Base-by-base conservation (phyloP, 2,113 vertebrate species). In the Cyphomyrus discorhynchus region DNA sequence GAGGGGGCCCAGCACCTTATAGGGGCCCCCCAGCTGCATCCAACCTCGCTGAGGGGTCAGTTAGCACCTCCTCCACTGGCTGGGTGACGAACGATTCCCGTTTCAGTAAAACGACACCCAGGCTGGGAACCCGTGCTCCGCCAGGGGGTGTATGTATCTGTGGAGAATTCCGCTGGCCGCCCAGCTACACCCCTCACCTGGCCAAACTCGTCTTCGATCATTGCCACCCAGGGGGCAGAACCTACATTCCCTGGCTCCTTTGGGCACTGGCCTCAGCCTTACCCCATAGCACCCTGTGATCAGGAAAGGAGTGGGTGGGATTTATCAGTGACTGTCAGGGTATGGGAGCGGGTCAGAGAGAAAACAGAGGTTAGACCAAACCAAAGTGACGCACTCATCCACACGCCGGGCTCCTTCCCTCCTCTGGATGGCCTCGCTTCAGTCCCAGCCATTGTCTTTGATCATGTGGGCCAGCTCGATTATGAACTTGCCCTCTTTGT, bases 401-500 rank as follows among this genome's bases (percentile, higher is more conserved):
- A 93, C 89, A 86, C 74, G 87, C 87, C 88, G 89, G 88, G 47
- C 82, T 89, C 88, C 27, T 87, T 90, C 15, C 74, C 70, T 62
- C 56, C 31, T 47, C 89, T 91, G 42, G 56, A 89, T 89, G 87
- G 49, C 89, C 89, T 92, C 15, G 82, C 0, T 90, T 99, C 97
- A 99, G 95, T 99, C 98, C 98, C 98, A 99, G 96, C 98, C 98
- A 88, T 99, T 99, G 96, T 99, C 98, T 96, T 99, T 99, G 96
- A 99, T 99, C 98, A 99, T 99, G 97, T 99, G 98, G 92, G 98
- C 98, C 94, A 99, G 96, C 95, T 99, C 98, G 93, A 99, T 99
- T 97, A 99, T 99, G 97, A 98, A 99, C 95, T 99, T 99, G 94
- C 98, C 98, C 96, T 99, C 98, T 96, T 99, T 99, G 95, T 99